These are phyloP conservation scores for Phylloscopus trochilus DNA, from an alignment of 2,113 vertebrate species.

Conservation along the genomic window DNA sequence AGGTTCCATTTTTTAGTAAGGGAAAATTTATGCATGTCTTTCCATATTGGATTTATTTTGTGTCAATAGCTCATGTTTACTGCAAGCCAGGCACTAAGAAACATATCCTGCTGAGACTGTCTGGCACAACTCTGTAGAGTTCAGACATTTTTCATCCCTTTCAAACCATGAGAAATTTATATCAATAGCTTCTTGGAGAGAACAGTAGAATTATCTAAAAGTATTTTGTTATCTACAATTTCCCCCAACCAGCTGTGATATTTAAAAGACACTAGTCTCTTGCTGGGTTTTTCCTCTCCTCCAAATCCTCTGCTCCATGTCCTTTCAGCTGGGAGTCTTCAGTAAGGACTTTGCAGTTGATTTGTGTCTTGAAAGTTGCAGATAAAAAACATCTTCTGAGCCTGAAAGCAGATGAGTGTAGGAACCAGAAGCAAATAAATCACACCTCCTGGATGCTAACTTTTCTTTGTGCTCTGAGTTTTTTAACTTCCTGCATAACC, in stretches of 20 bases:
- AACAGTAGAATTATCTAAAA: neutral
- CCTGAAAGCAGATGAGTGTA: neutral
- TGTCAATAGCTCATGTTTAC: neutral
- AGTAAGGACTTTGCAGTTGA: neutral
- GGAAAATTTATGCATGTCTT: neutral
- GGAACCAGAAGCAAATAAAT: neutral
- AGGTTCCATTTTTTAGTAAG: neutral
- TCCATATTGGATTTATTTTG: neutral
- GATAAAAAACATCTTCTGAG: neutral
- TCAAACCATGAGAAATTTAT: neutral
- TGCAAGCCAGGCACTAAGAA: neutral
- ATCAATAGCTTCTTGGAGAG: neutral
- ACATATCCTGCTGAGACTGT: neutral
- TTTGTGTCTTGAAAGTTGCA: neutral
- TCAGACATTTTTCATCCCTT: neutral
- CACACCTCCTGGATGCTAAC: neutral
- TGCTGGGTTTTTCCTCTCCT: neutral
- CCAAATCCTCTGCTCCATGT: neutral
- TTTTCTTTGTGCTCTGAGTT: neutral
- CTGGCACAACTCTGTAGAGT: neutral
- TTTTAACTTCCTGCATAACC: constrained; percentile 26
- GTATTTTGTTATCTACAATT: neutral
- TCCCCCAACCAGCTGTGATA: neutral
- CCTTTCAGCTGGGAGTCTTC: neutral
- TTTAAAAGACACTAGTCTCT: neutral